Base-by-base conservation (phyloP, 2,797 vertebrate species). In the Oceanodroma leucorhoa region DNA sequence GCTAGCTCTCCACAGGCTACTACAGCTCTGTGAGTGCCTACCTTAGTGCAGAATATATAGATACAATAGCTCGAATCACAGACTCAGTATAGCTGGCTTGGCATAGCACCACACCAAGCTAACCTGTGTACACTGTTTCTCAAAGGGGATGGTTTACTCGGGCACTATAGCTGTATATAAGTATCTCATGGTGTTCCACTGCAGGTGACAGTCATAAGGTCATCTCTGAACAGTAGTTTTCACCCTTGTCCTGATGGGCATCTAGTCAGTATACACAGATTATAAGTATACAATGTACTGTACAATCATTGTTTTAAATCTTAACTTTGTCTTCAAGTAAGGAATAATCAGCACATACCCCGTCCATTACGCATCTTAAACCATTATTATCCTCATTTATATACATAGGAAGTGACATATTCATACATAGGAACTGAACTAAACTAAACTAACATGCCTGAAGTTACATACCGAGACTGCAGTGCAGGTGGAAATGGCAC, bases 31-130 rank as follows among this genome's bases (percentile, higher is more conserved):
- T 2, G 9, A 83, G 30, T 27, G 36, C 13, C 32, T 57, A 11
- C n/a, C 34, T 75, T 34, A 18, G 19, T 10, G 29, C 21, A 73
- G 50, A 65, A 67, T 9, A 58, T 9, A 38, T 3, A 66, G 15
- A 80, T 16, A 60, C 11, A 70, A 32, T 4, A 77, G 30, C 26
- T 67, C 0, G 0, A 89, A 75, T 18, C 0, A 2, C 43, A 77
- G n/a, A 54, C 34, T 14, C 7, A 0, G 22, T 19, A 41, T 2
- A 64, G 51, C 27, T 60, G 46, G 23, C 14, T 43, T 50, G 14
- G 16, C 41, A 45, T 10, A 12, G 14, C 27, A 64, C 29, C 53
- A 24, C 11, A 45, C 27, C 71, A 78, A 70, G 27, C 15, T 46
- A 86, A 43, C 24, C 22, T 26, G 30, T 2, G 8, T 14, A 55